These are phyloP conservation scores for Scarus forsteni DNA, from an alignment of 2,797 vertebrate genomes.

Conservation along the genomic window DNA sequence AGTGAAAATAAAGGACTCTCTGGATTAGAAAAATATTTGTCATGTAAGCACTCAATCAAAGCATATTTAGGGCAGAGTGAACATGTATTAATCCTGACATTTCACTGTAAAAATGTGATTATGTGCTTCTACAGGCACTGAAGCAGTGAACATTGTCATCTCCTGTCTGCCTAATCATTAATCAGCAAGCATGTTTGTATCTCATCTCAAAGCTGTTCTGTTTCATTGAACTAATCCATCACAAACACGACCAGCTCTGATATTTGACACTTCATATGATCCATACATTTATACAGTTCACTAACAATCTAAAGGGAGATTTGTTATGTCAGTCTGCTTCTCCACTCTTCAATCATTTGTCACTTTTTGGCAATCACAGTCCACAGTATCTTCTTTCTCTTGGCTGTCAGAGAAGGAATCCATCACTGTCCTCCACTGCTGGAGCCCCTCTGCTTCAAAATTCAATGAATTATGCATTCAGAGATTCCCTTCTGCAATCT, in stretches of 20 bases:
- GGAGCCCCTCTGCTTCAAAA: not conserved
- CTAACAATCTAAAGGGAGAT: not conserved
- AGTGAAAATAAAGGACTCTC: no score
- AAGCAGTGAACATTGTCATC: not conserved
- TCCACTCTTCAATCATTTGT: not conserved
- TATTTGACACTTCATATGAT: not conserved
- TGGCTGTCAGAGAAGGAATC: conserved; percentile 6
- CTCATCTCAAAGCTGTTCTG: not conserved
- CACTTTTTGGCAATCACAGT: conserved; percentile 1
- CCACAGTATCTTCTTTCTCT: not conserved
- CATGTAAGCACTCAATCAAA: no score
- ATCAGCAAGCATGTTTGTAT: conserved; percentile 11
- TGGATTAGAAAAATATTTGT: no score
- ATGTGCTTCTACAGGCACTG: conserved; percentile 5
- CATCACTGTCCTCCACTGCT: not conserved
- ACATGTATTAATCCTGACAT: no score
- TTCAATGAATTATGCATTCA: conserved; percentile 18
- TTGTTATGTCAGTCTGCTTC: not conserved
- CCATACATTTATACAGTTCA: not conserved
- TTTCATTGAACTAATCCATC: not conserved
- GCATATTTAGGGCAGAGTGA: no score
- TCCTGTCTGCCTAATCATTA: conserved; percentile 12
- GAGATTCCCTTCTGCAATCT: conserved; percentile 19
- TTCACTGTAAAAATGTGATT: not conserved
- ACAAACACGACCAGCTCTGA: not conserved